These are phyloP conservation scores for Yasuhikotakia modesta DNA, from an alignment of 2,797 vertebrate genomes.

Conservation along the genomic window DNA sequence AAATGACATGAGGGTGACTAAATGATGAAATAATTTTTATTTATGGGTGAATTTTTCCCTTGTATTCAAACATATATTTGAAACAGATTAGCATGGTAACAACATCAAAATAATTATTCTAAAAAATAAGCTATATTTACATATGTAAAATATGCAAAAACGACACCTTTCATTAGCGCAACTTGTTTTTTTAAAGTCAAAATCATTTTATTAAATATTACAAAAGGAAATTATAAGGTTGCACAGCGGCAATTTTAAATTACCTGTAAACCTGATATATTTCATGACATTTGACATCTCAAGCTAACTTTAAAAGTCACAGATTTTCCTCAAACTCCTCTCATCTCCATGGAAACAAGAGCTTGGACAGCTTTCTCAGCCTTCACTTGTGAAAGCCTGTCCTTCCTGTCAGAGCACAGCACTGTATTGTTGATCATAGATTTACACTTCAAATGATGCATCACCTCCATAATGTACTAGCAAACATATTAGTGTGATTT, in stretches of 20 bases:
- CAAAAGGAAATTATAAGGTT: constrained; percentile 28
- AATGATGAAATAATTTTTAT: no score
- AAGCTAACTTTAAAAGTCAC: constrained; percentile 55
- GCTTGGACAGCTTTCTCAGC: constrained; percentile 24
- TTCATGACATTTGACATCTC: constrained; percentile 41
- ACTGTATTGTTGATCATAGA: constrained; percentile 40
- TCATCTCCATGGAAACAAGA: constrained; percentile 59
- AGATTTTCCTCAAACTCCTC: constrained; percentile 18
- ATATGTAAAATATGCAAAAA: background rate
- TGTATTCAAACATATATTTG: no score
- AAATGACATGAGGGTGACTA: no score
- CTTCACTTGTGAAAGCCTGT: constrained; percentile 46
- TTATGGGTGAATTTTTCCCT: no score
- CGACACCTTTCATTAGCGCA: no score
- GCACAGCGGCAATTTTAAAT: constrained; percentile 16
- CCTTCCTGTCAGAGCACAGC: constrained; percentile 36
- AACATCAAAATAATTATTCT: background rate
- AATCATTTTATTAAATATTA: constrained; percentile 6
- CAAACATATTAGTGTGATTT: constrained; percentile 26
- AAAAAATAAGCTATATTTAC: background rate
- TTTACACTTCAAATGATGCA: constrained; percentile 29
- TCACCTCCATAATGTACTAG: background rate
- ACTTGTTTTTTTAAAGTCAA: background rate
- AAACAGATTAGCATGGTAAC: background rate
- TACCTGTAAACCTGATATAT: constrained; percentile 27